These are phyloP conservation scores for Fragum sueziense DNA, from an alignment of 2,888 invertebrate species.

Conservation along the genomic window DNA sequence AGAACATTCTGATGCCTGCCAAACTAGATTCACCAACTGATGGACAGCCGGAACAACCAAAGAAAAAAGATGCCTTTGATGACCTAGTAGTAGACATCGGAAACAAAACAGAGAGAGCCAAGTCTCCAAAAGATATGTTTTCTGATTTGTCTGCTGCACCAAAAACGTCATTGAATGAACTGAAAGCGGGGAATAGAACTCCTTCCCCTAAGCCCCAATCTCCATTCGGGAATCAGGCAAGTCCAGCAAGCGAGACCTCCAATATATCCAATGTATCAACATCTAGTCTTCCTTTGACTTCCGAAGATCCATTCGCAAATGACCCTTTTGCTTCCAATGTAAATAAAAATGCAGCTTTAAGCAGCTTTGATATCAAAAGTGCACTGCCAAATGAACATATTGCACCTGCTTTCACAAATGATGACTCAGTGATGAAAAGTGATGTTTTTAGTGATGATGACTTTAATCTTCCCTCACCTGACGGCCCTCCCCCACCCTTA, in stretches of 20 bases:
- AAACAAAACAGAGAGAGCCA: conserved; percentile 42
- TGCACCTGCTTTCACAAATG: conserved; percentile 29
- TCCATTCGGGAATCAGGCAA: conserved; percentile 63
- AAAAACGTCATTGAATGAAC: conserved; percentile 71
- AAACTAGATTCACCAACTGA: conserved; percentile 41
- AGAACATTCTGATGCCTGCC: conserved; percentile 55
- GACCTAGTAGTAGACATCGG: conserved; percentile 70
- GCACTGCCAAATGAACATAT: conserved; percentile 21
- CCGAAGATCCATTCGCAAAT: conserved; percentile 52
- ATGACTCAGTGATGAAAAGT: conserved; percentile 38
- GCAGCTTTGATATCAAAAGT: background rate
- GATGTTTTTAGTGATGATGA: conserved; percentile 52
- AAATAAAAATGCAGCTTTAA: conserved; percentile 1
- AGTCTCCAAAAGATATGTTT: conserved; percentile 74
- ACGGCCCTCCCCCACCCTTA: conserved; percentile 70
- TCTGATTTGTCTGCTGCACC: conserved; percentile 61
- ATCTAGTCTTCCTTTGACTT: conserved; percentile 60
- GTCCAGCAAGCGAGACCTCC: conserved; percentile 34
- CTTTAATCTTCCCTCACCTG: conserved; percentile 65
- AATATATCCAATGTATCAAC: conserved; percentile 33
- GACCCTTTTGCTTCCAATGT: conserved; percentile 45
- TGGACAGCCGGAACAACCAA: conserved; percentile 22
- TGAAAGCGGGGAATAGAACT: conserved; percentile 56
- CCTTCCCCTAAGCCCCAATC: conserved; percentile 50
- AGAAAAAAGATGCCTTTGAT: conserved; percentile 64